phyloP scores from a whole-genome alignment of 2,113 vertebrate genomes.

The Cinclus cinclus region DNA sequence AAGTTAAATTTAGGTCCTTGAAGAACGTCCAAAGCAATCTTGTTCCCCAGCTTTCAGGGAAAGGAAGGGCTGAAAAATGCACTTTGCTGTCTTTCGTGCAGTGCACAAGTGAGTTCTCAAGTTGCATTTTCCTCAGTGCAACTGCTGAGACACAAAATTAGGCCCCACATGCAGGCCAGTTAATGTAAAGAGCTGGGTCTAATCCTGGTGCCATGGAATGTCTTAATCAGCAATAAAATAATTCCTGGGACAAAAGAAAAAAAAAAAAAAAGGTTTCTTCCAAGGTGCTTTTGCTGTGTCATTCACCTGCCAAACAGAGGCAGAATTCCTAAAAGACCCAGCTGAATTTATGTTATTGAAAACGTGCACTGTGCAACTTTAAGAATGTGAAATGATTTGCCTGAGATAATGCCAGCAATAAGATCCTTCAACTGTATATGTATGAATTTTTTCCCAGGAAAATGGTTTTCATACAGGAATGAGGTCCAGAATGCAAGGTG shows the following conservation, averaged over 20 bases:
- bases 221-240: not conserved
- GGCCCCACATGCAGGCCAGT: not conserved
- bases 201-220: not conserved
- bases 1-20: not conserved
- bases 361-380: not conserved
- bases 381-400: not conserved
- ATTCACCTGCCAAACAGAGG: not conserved
- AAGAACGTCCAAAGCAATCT: not conserved
- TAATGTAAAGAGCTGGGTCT: not conserved
- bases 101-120: not conserved
- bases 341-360: not conserved
- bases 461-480: not conserved
- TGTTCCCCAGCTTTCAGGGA: not conserved
- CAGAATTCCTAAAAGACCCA: not conserved
- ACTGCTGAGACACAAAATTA: not conserved
- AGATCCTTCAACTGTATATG: not conserved
- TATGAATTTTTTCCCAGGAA: not conserved
- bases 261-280: not conserved
- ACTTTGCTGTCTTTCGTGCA: not conserved
- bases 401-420: not conserved
- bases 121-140: not conserved
- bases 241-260: not conserved
- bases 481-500: not conserved
- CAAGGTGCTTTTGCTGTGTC: not conserved
- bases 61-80: not conserved